Base-by-base conservation (phyloP, 2,113 vertebrate genomes). In the Lates calcarifer region DNA sequence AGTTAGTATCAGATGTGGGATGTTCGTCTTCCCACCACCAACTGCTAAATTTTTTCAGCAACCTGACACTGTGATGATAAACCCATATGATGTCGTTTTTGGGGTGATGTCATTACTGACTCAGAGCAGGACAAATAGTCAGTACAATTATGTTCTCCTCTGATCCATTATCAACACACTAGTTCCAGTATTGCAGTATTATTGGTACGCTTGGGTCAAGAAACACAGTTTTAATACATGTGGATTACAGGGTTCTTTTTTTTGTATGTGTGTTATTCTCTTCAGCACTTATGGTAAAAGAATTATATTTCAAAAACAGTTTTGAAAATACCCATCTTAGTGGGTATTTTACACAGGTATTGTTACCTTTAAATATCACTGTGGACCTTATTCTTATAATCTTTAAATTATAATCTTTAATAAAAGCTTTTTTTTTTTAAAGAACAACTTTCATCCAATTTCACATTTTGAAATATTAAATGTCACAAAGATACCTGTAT, bases 1-100 rank as follows among this genome's bases (percentile, higher is more conserved):
- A 87, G 97, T 98, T 6, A 68, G 94, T 77, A 28, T 26, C 78
- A 66, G 58, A 63, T 64, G 47, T 64, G 63, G 64, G 60, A 71
- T 22, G 5, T 56, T 14, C 4, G 26, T 13, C 9, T 29, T 47
- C 24, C 49, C 29, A 31, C 11, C 49, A 47, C 56, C 31, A 37
- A 85, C 55, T 39, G 26, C 20, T 26, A 20, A 0, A 60, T 63
- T 55, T 68, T 26, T 73, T 22, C 64, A 60, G 41, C 33, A 18
- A 47, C 24, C 13, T 26, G 31, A 47, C 26, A 64, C 5, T n/a
- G 22, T 49, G n/a, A 60, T 41, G 31, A 1, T 15, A 13, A 62
- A 24, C 3, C 14, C 45, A 47, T 3, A 20, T 47, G 5, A 62
- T 35, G 28, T 22, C 35, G 43, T 15, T 63, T 33, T 28, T 6